A percentile compares a stretch with the other conserved stretches of the same genome.
Conservation (phyloP, 2,797 vertebrate genomes). For the Coendou prehensilis region DNA sequence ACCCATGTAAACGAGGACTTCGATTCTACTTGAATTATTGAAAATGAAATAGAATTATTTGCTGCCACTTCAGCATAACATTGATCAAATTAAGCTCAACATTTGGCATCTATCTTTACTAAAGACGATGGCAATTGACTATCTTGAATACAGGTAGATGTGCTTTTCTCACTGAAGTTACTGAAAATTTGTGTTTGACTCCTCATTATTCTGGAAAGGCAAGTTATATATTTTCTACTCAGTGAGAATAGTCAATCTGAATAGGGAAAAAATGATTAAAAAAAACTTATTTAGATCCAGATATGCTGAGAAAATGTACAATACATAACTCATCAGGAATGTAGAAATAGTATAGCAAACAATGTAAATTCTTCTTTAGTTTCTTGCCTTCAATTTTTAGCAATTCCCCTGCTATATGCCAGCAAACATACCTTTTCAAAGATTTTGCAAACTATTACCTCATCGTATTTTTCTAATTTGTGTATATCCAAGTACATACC, state of each 20-base stretch:
- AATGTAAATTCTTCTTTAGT: neutral
- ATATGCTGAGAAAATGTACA: neutral
- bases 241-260: neutral
- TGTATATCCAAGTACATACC: neutral
- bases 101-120: neutral
- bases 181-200: neutral
- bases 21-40: neutral
- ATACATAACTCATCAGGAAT: neutral
- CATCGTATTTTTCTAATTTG: neutral
- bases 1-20: neutral
- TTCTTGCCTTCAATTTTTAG: neutral
- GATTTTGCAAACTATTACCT: neutral
- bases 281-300: neutral
- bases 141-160: neutral
- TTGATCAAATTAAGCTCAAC: neutral
- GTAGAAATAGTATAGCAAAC: neutral
- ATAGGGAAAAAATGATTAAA: neutral
- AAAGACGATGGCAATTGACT: neutral
- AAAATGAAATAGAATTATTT: neutral
- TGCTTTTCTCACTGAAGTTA: neutral
- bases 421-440: conserved; percentile 2
- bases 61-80: neutral
- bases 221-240: neutral
- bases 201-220: neutral
- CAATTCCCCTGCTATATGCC: neutral